phyloP scores from a whole-genome alignment of 2,888 invertebrate genomes.

The Trissolcus japonicus region DNA sequence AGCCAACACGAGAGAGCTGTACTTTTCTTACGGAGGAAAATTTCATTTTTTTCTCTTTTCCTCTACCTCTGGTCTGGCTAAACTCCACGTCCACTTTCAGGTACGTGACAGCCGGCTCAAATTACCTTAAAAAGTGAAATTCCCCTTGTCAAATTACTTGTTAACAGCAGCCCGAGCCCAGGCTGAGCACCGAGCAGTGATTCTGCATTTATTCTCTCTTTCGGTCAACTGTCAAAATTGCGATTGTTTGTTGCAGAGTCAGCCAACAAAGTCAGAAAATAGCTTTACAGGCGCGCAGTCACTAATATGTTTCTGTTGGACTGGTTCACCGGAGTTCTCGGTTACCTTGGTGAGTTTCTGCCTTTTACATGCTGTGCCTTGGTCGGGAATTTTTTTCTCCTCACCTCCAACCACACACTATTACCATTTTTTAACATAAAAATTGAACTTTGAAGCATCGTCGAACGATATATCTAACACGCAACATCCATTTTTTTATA shows the following conservation, averaged over 20 bases:
- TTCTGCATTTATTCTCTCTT: background rate
- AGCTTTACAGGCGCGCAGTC: slow-evolving; percentile 36
- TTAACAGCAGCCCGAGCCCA: background rate
- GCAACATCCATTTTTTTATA: background rate
- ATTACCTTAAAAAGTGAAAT: background rate
- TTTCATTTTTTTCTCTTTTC: slow-evolving; percentile 64
- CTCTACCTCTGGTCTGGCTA: slow-evolving; percentile 61
- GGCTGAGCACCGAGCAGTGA: background rate
- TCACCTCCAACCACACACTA: background rate
- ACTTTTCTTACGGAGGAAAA: slow-evolving; percentile 66
- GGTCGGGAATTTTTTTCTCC: background rate
- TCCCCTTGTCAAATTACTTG: background rate
- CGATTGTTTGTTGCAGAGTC: slow-evolving; percentile 72
- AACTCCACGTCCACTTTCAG: slow-evolving; percentile 56
- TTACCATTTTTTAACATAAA: slow-evolving; percentile 1
- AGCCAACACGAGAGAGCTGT: slow-evolving; percentile 63
- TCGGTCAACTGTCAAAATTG: slow-evolving; percentile 9
- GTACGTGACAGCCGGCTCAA: slow-evolving; percentile 60
- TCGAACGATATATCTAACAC: background rate
- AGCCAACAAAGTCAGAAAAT: slow-evolving; percentile 63
- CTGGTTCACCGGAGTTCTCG: slow-evolving; percentile 95
- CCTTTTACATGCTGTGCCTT: slow-evolving; percentile 4
- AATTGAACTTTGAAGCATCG: background rate
- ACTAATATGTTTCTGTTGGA: slow-evolving; percentile 92
- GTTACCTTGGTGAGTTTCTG: slow-evolving; percentile 88